A percentile compares a stretch with the other conserved stretches of the same genome.
These are phyloP conservation scores for Formica exsecta DNA, from an alignment of 1,140 invertebrate species.

Conservation along the genomic window DNA sequence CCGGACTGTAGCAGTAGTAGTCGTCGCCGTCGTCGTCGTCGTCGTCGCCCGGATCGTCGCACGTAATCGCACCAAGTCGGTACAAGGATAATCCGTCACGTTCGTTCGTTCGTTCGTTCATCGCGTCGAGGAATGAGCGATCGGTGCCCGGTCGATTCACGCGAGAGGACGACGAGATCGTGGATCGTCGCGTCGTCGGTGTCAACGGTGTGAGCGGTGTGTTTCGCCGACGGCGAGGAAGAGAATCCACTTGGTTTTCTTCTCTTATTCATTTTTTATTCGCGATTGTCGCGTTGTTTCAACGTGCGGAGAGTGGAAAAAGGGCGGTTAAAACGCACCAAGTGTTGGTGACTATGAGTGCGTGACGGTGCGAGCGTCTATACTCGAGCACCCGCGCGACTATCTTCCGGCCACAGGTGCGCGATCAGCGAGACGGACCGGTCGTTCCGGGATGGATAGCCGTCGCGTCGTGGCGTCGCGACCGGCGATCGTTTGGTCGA, in stretches of 20 bases:
- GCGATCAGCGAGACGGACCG: background rate
- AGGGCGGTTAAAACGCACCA: slow-evolving; percentile 21
- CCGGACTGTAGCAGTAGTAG: background rate
- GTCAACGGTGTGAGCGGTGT: slow-evolving; percentile 25
- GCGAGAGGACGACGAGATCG: slow-evolving; percentile 34
- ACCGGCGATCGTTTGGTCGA: background rate
- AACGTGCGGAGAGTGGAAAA: no score
- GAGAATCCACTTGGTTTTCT: background rate
- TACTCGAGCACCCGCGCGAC: slow-evolving; percentile 27
- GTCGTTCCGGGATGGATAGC: slow-evolving; percentile 8
- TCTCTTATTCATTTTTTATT: background rate
- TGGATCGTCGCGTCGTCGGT: slow-evolving; percentile 24
- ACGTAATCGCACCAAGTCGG: background rate
- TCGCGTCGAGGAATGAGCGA: slow-evolving; percentile 50
- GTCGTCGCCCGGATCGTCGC: slow-evolving; percentile 8
- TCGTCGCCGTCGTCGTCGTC: background rate
- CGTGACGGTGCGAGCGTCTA: slow-evolving; percentile 68
- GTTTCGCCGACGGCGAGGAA: slow-evolving; percentile 19
- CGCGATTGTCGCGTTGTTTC: background rate
- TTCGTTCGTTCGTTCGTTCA: background rate
- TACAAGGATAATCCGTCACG: background rate
- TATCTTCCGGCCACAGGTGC: slow-evolving; percentile 17
- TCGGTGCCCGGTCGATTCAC: slow-evolving; percentile 38
- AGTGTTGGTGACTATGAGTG: slow-evolving; percentile 71
- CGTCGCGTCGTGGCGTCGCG: background rate